Evolutionary conservation across 2,888 invertebrate genomes (phyloP), one percentile per base, ranked within the genome.

Genomic region (Tetanocera ferruginea): DNA sequence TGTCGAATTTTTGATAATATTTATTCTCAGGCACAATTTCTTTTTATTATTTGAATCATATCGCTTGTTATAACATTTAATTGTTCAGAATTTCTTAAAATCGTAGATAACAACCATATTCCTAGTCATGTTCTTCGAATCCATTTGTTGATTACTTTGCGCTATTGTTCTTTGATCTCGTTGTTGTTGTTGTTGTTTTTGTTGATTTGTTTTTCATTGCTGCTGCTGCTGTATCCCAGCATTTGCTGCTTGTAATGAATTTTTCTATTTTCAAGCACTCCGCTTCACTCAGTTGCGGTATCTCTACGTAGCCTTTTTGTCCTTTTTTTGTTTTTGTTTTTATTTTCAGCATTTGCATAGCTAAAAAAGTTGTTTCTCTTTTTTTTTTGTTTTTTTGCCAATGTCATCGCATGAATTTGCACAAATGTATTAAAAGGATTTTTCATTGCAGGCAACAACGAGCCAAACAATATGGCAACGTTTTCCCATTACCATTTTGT

Each of bases 361-460:
- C 8, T 55, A 8, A 55, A 55, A 55, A 55, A 19, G 23, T 23
- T 19, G 55, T 17, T n/a, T n/a, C n/a, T n/a, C n/a, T n/a, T n/a
- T n/a, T n/a, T n/a, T n/a, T n/a, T n/a, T n/a, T n/a, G n/a, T 52
- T 55, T 55, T 55, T 28, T 60, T 60, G 25, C 19, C 17, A 25
- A 49, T 17, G 69, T 69, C 69, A 69, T 51, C 25, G 25, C 69
- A 51, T 69, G 69, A 69, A 51, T 67, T 69, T 51, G 69, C 69
- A 51, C 19, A 69, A 69, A 69, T 23, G 43, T 51, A 51, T 49
- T 69, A 69, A 69, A 69, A 69, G 69, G 69, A 69, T 69, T 51
- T 51, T 49, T 31, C 34, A 69, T 19, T 23, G 23, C 51, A 25
- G 8, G 25, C 23, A 51, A 51, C 49, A 55, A 71, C 6, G 31